Evolutionary conservation across 2,888 invertebrate species (phyloP), one percentile per base, ranked within the genome.

Genomic region (Zelleria hepariella): DNA sequence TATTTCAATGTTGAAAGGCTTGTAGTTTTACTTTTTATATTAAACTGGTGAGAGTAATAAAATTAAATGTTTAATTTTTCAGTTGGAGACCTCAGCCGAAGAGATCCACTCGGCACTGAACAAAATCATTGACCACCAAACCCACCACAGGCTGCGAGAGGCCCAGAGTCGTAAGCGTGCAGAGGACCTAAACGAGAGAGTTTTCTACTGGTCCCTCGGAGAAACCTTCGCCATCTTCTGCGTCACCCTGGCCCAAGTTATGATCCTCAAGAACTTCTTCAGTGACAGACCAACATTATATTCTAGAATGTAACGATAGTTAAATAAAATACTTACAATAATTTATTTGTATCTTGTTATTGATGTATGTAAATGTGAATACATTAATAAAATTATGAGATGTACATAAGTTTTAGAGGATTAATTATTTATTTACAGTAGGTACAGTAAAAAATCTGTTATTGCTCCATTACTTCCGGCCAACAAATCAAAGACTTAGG

Each of bases 141-240:
- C 99, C 5, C 98, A 99, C 86, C 98, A 99, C 85, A 92, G 98
- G 61, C 85, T 99, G 62, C 91, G 97, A 58, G 99, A 99, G 86
- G 94, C 98, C 1, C 97, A 98, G 78, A 95, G 98, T 58, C 93
- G 98, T 58, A 98, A 97, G 74, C 91, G 98, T 61, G 99, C 98
- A 0, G 99, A 99, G 85, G 97, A 98, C 77, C 90, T 99, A 59
- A 99, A 98, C 72, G 97, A 98, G 77, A 91, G 96, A 69, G 98
- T 99, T 7, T 91, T 96, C 74, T 93, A 93, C 90, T 99, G 98
- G 98, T 97, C 98, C 0, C 86, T 96, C 52, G 91, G 95, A 66
- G 98, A 99, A 82, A 96, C 98, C 10, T 71, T 94, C 3, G 94
- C 95, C 47, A 93, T 99, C 66, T 86, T 98, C 18, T 75, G 94